Evolutionary conservation across 37 sponge, comb jelly and placozoan genomes (phyloP), one percentile per base, ranked within the genome.

Genomic region (Bolinopsis microptera): DNA sequence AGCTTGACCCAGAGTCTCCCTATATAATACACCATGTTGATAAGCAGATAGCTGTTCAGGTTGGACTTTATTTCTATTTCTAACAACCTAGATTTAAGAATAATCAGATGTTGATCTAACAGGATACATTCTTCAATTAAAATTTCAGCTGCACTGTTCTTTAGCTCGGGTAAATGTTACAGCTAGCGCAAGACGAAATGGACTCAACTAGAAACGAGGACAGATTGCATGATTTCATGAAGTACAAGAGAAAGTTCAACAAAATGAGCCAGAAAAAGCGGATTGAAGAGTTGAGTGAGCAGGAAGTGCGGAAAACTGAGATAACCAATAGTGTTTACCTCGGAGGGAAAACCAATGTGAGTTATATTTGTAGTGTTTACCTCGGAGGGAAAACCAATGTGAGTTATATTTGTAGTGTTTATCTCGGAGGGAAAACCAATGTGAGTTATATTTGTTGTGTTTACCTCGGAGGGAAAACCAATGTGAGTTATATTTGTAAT

Each of bases 251-350:
- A 27, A 13, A 25, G 3, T 1, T 24, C 0, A 23, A n/a, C 48
- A 86, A 41, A 40, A 86, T 86, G 90, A 41, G 38, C 23, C 90
- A 41, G n/a, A 86, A 86, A 25, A 28, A 34, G 41, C 37, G 36
- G 28, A 22, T n/a, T n/a, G 41, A 39, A 16, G 90, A 86, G 35
- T 34, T 86, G 8, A 86, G 3, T 39, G 61, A 86, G 2, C 31
- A 36, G 0, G 61, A 86, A 25, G 22, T n/a, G 0, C n/a, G 41
- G 90, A 86, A 38, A 23, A 86, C 90, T 41, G 90, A 33, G 8
- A 38, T 86, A n/a, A 38, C 36, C 61, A n/a, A 86, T 9, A 86
- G 26, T 16, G 90, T 86, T 9, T 86, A 86, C 30, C 90, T 86
- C 18, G 61, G 26, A n/a, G 48, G 35, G 18, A 77, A 35, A 77